Evolutionary conservation across 2,797 vertebrate species (phyloP).

Genomic region (Menidia menidia): DNA sequence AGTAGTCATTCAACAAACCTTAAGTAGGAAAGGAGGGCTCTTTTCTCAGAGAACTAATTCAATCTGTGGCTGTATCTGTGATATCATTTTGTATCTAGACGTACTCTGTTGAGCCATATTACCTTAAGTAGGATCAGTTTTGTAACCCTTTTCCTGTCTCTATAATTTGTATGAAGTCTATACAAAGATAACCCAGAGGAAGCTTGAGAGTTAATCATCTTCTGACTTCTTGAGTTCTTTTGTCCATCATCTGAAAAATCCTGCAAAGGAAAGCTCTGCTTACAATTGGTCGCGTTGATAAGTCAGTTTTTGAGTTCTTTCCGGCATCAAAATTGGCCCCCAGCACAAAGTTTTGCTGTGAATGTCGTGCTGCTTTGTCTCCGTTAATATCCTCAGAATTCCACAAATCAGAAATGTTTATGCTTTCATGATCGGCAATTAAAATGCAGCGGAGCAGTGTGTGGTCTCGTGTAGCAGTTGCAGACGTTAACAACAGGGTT

Average conservation of each 20-base stretch:
- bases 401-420: constrained; percentile 44
- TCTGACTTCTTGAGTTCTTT: not conserved
- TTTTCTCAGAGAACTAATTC: no score
- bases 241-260: not conserved
- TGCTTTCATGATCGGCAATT: constrained; percentile 38
- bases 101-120: not conserved
- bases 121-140: not conserved
- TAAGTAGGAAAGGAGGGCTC: no score
- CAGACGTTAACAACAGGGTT: constrained; percentile 43
- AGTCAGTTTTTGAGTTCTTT: no score
- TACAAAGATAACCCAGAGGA: not conserved
- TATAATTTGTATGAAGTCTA: no score
- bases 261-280: not conserved
- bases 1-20: no score
- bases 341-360: constrained; percentile 1
- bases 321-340: not conserved
- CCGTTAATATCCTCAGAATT: constrained; percentile 28
- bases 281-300: not conserved
- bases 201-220: no score
- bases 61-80: not conserved
- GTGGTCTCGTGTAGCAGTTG: constrained; percentile 51
- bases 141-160: not conserved
- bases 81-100: not conserved
- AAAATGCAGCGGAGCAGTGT: constrained; percentile 43
- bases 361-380: not conserved